These are phyloP conservation scores for Argopecten irradians DNA, from an alignment of 1,140 invertebrate species.

Conservation along the genomic window DNA sequence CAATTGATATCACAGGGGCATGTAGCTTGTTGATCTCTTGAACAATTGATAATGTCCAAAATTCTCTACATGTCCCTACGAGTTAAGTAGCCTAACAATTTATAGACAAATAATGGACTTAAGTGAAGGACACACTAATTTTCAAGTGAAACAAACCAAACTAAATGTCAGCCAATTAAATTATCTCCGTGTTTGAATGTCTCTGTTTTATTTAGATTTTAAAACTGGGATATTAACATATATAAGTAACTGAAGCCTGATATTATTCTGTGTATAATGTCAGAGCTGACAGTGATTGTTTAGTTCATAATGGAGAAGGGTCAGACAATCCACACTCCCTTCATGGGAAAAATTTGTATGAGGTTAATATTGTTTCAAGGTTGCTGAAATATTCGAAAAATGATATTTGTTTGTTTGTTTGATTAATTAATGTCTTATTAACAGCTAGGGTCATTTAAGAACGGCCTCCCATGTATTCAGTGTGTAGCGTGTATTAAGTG, in stretches of 20 bases:
- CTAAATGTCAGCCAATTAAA: background rate
- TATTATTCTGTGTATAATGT: background rate
- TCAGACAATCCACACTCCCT: background rate
- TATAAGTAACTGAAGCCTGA: background rate
- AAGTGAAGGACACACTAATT: background rate
- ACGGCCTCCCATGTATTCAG: too few species aligned
- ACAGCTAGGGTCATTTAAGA: too few species aligned
- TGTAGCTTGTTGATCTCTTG: too few species aligned
- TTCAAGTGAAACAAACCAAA: background rate
- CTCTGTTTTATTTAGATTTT: background rate
- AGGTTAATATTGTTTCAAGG: too few species aligned
- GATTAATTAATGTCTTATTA: too few species aligned
- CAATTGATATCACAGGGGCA: too few species aligned
- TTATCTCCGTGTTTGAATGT: background rate
- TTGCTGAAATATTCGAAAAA: too few species aligned
- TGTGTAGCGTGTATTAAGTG: too few species aligned
- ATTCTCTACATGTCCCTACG: too few species aligned
- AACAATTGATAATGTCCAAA: too few species aligned
- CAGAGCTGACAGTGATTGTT: background rate
- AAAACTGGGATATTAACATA: background rate
- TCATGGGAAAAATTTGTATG: too few species aligned
- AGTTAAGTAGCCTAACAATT: background rate
- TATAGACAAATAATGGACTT: background rate
- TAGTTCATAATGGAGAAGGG: background rate
- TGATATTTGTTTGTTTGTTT: too few species aligned